A percentile compares a stretch with the other conserved stretches of the same genome.
These are phyloP conservation scores for Hecatera dysodea DNA, from an alignment of 2,888 invertebrate species.

Conservation along the genomic window DNA sequence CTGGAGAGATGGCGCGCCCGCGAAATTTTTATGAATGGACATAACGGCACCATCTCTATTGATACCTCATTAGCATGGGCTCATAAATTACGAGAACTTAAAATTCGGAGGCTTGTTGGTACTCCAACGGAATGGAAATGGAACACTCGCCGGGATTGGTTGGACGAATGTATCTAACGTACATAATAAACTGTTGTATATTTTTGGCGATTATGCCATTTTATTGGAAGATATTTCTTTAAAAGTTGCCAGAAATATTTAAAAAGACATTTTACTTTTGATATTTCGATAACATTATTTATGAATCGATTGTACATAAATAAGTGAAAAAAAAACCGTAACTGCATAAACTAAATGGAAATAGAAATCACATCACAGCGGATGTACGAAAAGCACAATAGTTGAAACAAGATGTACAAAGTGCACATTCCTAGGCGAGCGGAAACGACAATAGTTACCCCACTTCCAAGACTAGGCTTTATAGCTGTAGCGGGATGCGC, in stretches of 20 bases:
- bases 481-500: conserved; percentile 60
- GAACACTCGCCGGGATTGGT: conserved; percentile 38
- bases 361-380: conserved; percentile 46
- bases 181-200: conserved; percentile 30
- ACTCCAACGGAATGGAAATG: conserved; percentile 59
- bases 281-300: conserved; percentile 6
- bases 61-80: conserved; percentile 83
- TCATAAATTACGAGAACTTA: conserved; percentile 78
- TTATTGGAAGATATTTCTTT: neutral
- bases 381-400: conserved; percentile 58
- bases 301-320: conserved; percentile 20
- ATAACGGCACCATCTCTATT: conserved; percentile 81
- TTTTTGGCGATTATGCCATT: conserved; percentile 42
- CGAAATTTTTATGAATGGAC: conserved; percentile 81
- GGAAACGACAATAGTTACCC: conserved; percentile 65
- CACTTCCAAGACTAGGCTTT: conserved; percentile 57
- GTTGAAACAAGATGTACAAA: conserved; percentile 32
- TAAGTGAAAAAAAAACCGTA: neutral
- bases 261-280: conserved; percentile 23
- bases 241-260: neutral
- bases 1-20: conserved; percentile 62
- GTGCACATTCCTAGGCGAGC: conserved; percentile 47
- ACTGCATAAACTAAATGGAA: conserved; percentile 31
- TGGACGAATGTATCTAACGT: conserved; percentile 27
- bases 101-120: conserved; percentile 66